Base-by-base conservation (phyloP, 2,113 vertebrate genomes). In the Aramus guarauna region DNA sequence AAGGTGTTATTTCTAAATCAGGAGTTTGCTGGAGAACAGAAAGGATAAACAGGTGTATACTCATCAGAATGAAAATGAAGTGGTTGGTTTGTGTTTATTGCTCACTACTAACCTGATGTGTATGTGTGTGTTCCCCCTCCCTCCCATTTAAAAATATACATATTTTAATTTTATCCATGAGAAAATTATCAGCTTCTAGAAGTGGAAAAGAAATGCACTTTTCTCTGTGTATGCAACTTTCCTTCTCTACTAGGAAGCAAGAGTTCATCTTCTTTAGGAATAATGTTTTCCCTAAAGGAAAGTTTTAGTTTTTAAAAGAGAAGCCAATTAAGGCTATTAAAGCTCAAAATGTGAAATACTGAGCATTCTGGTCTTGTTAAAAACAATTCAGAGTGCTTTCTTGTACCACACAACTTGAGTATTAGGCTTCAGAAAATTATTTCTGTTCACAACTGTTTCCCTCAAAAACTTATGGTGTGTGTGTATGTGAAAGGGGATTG, bases 391-490 rank as follows among this genome's bases (percentile, higher is more conserved):
- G 30, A 45, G 2, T 66, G 29, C 32, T 91, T 84, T 69, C 37
- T 77, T 66, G 18, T 59, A 27, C 20, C 11, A 63, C 8, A 26
- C 6, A 77, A 9, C 8, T 53, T 41, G 34, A 76, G 11, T 69
- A 53, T n/a, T 50, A 36, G 27, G 22, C 41, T 63, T 94, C 19
- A 39, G 47, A 90, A 83, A 81, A 72, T 50, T 50, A 5, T 60
- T 88, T 45, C 11, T 48, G 7, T 69, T 60, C 5, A 2, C 60
- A 39, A 30, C 11, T 15, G 19, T 82, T 83, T 56, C 11, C 9
- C 15, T 52, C 48, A 85, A 76, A 93, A 85, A 20, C 1, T 1
- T 23, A 17, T 0, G 0, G 9, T 48, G 15, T 21, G 4, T 58
- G 24, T 41, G 4, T 58, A 21, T 41, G 39, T 39, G 27, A 56